Conservation (phyloP, 2,113 vertebrate species). For the Megaceryle torquata region DNA sequence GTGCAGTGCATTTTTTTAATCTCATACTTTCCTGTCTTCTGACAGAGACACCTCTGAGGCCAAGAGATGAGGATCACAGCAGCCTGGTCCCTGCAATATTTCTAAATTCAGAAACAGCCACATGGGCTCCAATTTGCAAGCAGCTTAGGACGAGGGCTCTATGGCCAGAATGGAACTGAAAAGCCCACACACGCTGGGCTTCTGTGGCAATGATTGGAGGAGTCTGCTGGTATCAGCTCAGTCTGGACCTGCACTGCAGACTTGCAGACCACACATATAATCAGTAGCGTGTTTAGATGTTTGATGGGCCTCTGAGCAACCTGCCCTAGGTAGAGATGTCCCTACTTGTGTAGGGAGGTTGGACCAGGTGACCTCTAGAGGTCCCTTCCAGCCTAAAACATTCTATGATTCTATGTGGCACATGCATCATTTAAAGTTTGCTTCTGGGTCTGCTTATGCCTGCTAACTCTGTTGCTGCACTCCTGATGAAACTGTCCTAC, state of each 20-base stretch:
- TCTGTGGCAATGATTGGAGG: background rate
- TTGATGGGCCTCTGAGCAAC: no score
- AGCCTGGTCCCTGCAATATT: background rate
- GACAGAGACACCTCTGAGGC: background rate
- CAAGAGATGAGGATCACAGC: background rate
- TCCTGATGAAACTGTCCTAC: background rate
- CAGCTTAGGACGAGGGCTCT: background rate
- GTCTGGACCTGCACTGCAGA: background rate
- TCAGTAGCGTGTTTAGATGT: background rate
- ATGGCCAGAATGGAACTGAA: background rate
- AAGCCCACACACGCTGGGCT: fast-evolving
- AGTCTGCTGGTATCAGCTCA: background rate
- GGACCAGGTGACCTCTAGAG: no score
- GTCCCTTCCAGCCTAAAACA: no score
- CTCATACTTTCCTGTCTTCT: background rate
- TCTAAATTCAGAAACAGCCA: background rate
- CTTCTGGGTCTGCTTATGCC: background rate
- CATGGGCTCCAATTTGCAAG: background rate
- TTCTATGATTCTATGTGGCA: background rate
- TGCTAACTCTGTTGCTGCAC: background rate
- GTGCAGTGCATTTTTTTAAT: background rate
- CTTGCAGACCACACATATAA: background rate
- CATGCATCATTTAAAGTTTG: fast-evolving
- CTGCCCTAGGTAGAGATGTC: no score
- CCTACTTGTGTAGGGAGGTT: no score